Base-by-base conservation (phyloP, 2,797 vertebrate species). In the Furcifer pardalis region DNA sequence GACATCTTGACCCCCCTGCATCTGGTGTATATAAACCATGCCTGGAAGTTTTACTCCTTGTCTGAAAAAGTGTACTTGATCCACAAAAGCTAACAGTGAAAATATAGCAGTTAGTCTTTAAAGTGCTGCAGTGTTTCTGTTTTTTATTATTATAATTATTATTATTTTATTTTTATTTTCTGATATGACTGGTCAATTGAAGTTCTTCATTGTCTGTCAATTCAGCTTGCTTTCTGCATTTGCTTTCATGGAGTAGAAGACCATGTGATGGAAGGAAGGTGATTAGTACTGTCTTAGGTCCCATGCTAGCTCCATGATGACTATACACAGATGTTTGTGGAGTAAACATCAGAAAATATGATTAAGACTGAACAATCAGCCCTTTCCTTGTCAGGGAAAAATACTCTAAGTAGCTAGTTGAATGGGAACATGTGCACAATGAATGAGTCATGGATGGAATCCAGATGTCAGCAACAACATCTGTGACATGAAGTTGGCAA, bases 291-390 rank as follows among this genome's bases (percentile, higher is more conserved):
- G 5, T 8, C 86, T 89, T 78, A 17, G 85, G 86, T 78, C 21
- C 1, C 72, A 73, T 0, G 62, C 89, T 89, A 89, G 87, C 77
- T 65, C 89, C 86, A 4, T 87, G 87, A 92, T 90, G 91, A 85
- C 87, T 84, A 82, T 85, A 89, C 93, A 89, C 93, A 94, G 93
- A 92, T 93, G 92, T 92, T 93, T 83, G 15, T 44, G 65, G 84
- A 89, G 89, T 32, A 91, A 92, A 91, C 91, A 89, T 81, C 89
- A 90, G 84, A 82, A 91, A 91, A 89, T 75, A 65, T 79, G 88
- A 91, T 79, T 88, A 88, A 92, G 83, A 62, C 86, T 83, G 87
- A 92, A 81, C 89, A 90, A 87, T 83, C 88, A 92, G 77, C 91
- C 80, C 52, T 72, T 85, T n/a, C 83, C 77, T 88, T 69, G 65